Evolutionary conservation across 2,888 invertebrate genomes (phyloP), one percentile per base, ranked within the genome.

Genomic region (Alloplasta piceator): DNA sequence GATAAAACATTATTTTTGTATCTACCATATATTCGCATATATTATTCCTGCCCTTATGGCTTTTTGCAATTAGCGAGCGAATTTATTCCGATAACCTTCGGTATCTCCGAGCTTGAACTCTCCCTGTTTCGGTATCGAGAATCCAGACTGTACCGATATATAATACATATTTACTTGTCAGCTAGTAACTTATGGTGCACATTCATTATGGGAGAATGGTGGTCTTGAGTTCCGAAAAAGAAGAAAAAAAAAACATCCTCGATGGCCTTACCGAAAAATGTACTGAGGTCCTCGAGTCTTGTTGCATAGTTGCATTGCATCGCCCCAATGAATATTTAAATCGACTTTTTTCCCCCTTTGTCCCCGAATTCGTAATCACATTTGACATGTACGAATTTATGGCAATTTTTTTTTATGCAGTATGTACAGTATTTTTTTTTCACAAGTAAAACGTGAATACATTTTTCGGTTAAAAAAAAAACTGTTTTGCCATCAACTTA

Each of bases 41-140:
- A n/a, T 26, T 41, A 48, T 41, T 41, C 52, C 12, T 12, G 39
- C 52, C 50, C 39, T 61, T 71, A 43, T 48, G 10, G 16, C 16
- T 72, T 61, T 39, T 72, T 52, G 46, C 71, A 72, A 72, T 72
- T 61, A 61, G 61, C 71, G 9, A 41, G 41, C 3, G 26, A 72
- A 72, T 72, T 72, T 72, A 72, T 72, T 52, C 50, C 5, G 50
- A 72, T 72, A 61, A 61, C 71, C 71, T 72, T 72, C 61, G 61
- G 38, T 61, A 38, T 41, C 39, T 16, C 26, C 16, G 14, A 16
- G 39, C 48, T 41, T 50, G 60, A 61, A 50, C 71, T 52, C 71
- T 52, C 61, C 50, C 38, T 61, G 16, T 12, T 38, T 48, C 39
- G 14, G 41, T 68, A 68, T 68, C 39, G 71, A 46, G 71, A 50